A percentile compares a stretch with the other conserved stretches of the same genome.
phyloP scores from a whole-genome alignment of 2,797 vertebrate species.

The Lepus oiostolus region DNA sequence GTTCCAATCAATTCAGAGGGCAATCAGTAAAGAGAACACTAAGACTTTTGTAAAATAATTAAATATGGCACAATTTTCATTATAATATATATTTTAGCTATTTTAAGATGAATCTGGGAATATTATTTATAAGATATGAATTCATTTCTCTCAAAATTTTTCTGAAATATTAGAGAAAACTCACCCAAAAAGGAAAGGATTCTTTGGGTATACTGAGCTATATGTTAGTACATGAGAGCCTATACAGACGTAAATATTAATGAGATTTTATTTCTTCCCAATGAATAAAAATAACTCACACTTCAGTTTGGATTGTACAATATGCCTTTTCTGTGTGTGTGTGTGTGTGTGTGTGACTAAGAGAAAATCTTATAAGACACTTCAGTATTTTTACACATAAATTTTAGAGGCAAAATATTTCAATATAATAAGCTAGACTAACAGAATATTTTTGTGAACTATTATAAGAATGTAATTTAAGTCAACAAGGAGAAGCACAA shows the following conservation, averaged over 20 bases:
- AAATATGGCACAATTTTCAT: background rate
- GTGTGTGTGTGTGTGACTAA: background rate
- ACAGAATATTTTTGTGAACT: conserved; percentile 66
- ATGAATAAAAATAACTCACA: conserved; percentile 35
- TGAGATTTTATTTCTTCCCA: background rate
- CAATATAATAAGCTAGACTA: conserved; percentile 53
- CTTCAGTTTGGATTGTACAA: background rate
- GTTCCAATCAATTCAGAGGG: conserved; percentile 40
- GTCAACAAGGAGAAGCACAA: conserved; percentile 46
- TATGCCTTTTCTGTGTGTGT: background rate
- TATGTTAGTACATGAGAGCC: background rate
- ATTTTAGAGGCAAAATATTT: conserved; percentile 56
- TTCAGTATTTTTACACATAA: conserved; percentile 49
- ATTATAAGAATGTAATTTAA: conserved; percentile 65
- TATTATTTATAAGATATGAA: conserved; percentile 36
- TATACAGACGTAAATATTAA: background rate
- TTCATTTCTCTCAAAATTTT: conserved; percentile 25
- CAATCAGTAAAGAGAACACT: conserved; percentile 6
- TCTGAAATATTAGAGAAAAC: conserved; percentile 27
- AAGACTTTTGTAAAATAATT: background rate
- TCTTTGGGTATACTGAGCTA: background rate
- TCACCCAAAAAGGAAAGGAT: background rate
- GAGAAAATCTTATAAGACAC: background rate
- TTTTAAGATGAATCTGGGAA: conserved; percentile 23
- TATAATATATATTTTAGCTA: conserved; percentile 3